Conservation (phyloP, 2,888 invertebrate species). For the Cacoxenus indagator region DNA sequence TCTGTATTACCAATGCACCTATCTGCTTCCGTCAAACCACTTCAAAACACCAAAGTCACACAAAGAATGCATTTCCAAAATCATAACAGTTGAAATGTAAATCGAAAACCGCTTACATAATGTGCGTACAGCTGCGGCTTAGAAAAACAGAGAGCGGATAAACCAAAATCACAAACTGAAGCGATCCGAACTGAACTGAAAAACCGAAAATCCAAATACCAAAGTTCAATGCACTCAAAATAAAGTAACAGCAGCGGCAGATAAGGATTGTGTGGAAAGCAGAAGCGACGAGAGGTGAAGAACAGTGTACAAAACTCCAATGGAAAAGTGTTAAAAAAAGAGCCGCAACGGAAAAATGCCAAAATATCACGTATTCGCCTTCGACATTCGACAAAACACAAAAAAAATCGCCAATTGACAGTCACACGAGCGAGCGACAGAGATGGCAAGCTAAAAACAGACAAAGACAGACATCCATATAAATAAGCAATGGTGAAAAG, state of each 20-base stretch:
- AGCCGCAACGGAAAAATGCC: conserved; percentile 29
- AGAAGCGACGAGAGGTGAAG: not conserved
- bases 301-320: not conserved
- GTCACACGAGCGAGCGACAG: not conserved
- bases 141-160: not conserved
- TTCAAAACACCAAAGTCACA: conserved; percentile 5
- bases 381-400: conserved; percentile 6
- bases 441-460: not conserved
- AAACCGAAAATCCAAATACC: not conserved
- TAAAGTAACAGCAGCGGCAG: not conserved
- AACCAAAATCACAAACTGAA: not conserved
- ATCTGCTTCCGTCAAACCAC: not conserved
- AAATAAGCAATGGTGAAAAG: conserved; percentile 32
- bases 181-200: not conserved
- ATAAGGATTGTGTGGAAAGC: not conserved
- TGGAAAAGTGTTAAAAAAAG: not conserved
- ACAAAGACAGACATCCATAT: conserved; percentile 5
- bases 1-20: too few relatives aligned
- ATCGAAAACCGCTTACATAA: not conserved
- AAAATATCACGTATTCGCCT: conserved; percentile 56
- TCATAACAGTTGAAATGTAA: conserved; percentile 1
- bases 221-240: conserved; percentile 1
- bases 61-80: not conserved
- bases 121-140: conserved; percentile 40
- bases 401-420: not conserved